Evolutionary conservation across 2,888 invertebrate genomes (phyloP).

Genomic region (Willowsia nigromaculata): DNA sequence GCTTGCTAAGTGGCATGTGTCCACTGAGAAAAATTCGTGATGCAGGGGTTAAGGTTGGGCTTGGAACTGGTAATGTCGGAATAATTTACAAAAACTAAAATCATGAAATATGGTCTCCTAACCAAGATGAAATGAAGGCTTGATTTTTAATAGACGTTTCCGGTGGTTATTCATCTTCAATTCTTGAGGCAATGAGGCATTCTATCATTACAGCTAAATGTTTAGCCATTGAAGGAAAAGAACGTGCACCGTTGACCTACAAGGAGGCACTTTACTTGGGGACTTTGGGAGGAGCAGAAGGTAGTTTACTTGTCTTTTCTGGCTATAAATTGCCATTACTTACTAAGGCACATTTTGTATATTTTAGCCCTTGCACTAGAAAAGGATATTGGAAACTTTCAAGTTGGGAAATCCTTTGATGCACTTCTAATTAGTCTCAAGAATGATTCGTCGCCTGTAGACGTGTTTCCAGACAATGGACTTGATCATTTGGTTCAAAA

Average conservation of each 20-base stretch:
- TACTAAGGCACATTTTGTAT: conserved; percentile 56
- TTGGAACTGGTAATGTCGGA: conserved; percentile 88
- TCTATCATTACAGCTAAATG: conserved; percentile 88
- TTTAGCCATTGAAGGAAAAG: conserved; percentile 83
- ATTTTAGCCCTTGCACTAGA: conserved; percentile 87
- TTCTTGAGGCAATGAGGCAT: conserved; percentile 87
- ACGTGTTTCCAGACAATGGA: conserved; percentile 80
- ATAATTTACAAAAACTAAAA: background rate
- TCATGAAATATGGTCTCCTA: background rate
- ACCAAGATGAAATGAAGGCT: background rate
- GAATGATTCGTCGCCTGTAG: conserved; percentile 80
- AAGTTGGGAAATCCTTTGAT: conserved; percentile 91
- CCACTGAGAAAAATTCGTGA: conserved; percentile 86
- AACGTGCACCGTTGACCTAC: conserved; percentile 83
- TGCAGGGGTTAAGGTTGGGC: conserved; percentile 87
- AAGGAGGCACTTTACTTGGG: conserved; percentile 91
- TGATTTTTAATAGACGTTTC: conserved; percentile 85
- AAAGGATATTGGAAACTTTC: conserved; percentile 89
- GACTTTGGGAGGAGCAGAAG: conserved; percentile 91
- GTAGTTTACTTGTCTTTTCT: conserved; percentile 81
- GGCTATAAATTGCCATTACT: background rate
- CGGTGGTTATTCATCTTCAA: conserved; percentile 89
- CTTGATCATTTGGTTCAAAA: conserved; percentile 86
- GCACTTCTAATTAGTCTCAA: conserved; percentile 88
- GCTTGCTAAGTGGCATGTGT: conserved; percentile 90